Conservation (phyloP, 2,113 vertebrate genomes). For the Aldabrachelys gigantea region DNA sequence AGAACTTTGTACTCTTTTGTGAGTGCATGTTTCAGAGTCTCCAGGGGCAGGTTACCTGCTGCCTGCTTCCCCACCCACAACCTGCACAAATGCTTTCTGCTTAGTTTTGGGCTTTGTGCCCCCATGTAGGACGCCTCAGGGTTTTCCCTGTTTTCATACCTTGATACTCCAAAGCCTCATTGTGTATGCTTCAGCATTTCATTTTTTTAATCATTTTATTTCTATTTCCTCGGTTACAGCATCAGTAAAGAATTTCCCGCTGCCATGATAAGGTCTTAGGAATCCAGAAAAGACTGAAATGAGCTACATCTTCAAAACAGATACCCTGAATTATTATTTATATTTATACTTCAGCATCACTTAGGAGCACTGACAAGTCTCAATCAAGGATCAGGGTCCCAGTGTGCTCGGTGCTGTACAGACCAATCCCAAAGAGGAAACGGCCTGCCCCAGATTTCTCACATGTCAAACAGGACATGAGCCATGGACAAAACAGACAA, state of each 20-base stretch:
- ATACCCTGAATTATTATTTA: background rate
- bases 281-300: background rate
- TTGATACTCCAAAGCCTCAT: background rate
- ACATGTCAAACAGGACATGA: background rate
- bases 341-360: background rate
- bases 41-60: background rate
- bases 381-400: background rate
- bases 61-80: background rate
- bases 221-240: background rate
- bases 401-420: background rate
- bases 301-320: background rate
- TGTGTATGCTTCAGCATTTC: background rate
- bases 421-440: background rate
- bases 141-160: background rate
- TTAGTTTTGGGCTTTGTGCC: background rate
- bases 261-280: background rate
- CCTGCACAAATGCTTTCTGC: background rate
- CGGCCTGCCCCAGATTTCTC: constrained; percentile 23
- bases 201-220: background rate
- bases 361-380: background rate
- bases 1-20: too few relatives aligned
- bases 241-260: background rate
- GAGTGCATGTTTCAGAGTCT: background rate
- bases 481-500: constrained; percentile 34
- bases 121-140: background rate